Evolutionary conservation across 2,113 vertebrate genomes (phyloP), one percentile per base, ranked within the genome.

Genomic region (Athene cunicularia): DNA sequence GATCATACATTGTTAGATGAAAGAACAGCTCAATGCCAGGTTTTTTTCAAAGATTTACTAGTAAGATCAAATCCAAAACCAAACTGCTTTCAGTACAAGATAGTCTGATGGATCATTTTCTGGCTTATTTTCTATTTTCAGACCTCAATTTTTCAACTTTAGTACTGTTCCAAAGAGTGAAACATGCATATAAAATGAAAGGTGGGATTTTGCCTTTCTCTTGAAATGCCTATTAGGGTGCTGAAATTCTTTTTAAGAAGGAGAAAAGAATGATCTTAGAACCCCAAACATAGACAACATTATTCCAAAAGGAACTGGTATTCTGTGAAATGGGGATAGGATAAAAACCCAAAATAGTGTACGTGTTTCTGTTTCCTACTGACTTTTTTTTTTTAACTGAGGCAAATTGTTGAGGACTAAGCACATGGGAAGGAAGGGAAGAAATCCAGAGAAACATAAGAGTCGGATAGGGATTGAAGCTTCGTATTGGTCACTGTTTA

Each of bases 61-160:
- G 63, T 77, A 80, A 90, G 77, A 91, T 96, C 92, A 96, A 96
- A 92, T 93, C 59, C 55, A 27, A 93, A 77, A 4, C 11, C 47
- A 81, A 92, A 94, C 64, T 93, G 50, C 59, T 86, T 95, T 92
- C 72, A 56, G 64, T 86, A 63, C n/a, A 81, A 86, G 30, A 49
- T 55, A 64, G 21, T 33, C 30, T 49, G 79, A 88, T 90, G 71
- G 67, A 83, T 92, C 13, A 45, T 73, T 88, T 95, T 93, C 53
- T 71, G 39, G 43, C 49, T 95, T 80, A 73, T 83, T 96, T 96
- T 92, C 85, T 74, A 19, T 92, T 96, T 90, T 88, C 92, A 92
- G 63, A 55, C 43, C 28, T 80, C 3, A 5, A 13, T 88, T 59
- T 93, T 94, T 86, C 67, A 67, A 52, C 52, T 88, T 90, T 77